Evolutionary conservation across 2,797 vertebrate genomes (phyloP), one percentile per base, ranked within the genome.

Genomic region (Manis pentadactyla): DNA sequence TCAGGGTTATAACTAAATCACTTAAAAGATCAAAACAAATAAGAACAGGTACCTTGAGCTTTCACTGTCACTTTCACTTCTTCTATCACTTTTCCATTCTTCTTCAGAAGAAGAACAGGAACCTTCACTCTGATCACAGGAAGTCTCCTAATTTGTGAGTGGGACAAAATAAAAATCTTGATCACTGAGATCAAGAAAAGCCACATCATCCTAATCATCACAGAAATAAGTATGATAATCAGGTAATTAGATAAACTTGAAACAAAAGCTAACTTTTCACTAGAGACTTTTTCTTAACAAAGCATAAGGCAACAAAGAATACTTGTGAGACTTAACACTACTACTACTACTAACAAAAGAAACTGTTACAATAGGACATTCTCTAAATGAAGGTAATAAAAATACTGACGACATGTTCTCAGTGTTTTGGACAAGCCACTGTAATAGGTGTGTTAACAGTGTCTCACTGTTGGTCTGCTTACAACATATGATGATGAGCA

Each of bases 21-120:
- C 14, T 13, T 46, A 7, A 10, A 57, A 74, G 34, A 37, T 23
- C 34, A 59, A 25, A 93, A 74, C 31, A 59, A 68, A 15, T 23
- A 68, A 78, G 74, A 73, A 34, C 14, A 88, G 15, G 25, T 99
- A 99, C 99, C 99, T 99, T 11, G 99, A 99, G 97, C 99, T 99
- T 93, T 99, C 98, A 95, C 99, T 99, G 97, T 99, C 98, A 75
- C 98, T 99, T 83, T 98, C 99, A 97, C 99, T 99, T 79, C 99
- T 99, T 99, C 99, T 98, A 74, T 98, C 99, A 98, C 99, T 99
- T 69, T 98, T 99, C 99, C 99, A 99, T 83, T 99, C 99, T 12
- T 99, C 99, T 83, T 99, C 99, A 92, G 99, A 99, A 42, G 99
- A 99, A 1, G 99, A 99, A 69, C 96, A 96, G 83, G 98, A 98